phyloP scores from a whole-genome alignment of 2,888 invertebrate genomes.

The Mythimna loreyi region DNA sequence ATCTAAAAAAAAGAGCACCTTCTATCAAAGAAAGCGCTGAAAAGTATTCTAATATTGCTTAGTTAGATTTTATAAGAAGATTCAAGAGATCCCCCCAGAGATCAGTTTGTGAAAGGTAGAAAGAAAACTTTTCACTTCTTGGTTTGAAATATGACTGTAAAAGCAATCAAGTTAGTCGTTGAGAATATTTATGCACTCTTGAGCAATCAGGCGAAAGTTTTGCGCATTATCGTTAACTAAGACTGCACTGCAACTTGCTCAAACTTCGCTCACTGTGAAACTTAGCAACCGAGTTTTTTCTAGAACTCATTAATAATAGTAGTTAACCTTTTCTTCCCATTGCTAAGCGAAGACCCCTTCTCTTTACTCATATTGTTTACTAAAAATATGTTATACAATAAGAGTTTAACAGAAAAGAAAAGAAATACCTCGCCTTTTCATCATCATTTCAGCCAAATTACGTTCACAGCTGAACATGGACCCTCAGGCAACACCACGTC shows the following conservation, averaged over 20 bases:
- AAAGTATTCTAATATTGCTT: not conserved
- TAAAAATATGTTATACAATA: not conserved
- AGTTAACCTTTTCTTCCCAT: too few relatives aligned
- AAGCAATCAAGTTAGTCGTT: slow-evolving; percentile 19
- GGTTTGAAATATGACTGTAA: not conserved
- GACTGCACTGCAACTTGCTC: slow-evolving; percentile 20
- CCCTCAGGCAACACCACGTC: not conserved
- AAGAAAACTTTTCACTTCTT: not conserved
- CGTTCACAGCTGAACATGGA: too few relatives aligned
- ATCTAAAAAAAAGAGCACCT: too few relatives aligned
- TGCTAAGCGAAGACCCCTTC: too few relatives aligned
- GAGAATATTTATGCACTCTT: slow-evolving; percentile 23
- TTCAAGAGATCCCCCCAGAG: too few relatives aligned
- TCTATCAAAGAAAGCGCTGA: not conserved
- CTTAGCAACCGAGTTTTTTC: slow-evolving; percentile 14
- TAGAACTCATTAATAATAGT: not conserved
- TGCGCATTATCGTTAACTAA: slow-evolving; percentile 36
- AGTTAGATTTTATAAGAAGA: not conserved
- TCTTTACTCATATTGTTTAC: not conserved
- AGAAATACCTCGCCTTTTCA: not conserved
- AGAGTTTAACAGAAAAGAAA: not conserved
- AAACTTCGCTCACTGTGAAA: slow-evolving; percentile 12
- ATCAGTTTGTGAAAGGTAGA: not conserved
- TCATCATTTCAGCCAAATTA: not conserved
- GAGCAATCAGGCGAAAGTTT: slow-evolving; percentile 22